These are phyloP conservation scores for Drosophila truncata DNA, from an alignment of 1,140 invertebrate species.

Conservation along the genomic window DNA sequence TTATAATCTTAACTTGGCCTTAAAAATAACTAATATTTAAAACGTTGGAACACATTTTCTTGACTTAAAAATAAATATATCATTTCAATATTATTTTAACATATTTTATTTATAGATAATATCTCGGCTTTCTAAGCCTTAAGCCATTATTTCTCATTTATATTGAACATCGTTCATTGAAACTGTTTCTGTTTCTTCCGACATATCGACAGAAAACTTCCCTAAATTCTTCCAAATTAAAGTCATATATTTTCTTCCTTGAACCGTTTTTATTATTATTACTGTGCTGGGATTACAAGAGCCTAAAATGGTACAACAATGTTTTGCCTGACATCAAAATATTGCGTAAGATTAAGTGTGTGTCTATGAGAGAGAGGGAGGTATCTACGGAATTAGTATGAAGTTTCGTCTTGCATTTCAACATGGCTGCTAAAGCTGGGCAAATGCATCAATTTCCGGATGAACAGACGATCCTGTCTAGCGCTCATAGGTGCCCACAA, in stretches of 20 bases:
- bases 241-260: background rate
- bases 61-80: too few relatives aligned
- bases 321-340: slow-evolving; percentile 39
- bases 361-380: background rate
- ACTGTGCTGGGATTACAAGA: slow-evolving; percentile 3
- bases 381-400: background rate
- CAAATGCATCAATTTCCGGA: slow-evolving; percentile 1
- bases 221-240: background rate
- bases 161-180: background rate
- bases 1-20: background rate
- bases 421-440: slow-evolving; percentile 6
- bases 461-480: background rate
- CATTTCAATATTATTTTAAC: too few relatives aligned
- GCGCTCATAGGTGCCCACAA: slow-evolving; percentile 87
- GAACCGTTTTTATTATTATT: slow-evolving; percentile 14
- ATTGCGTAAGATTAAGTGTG: slow-evolving; percentile 24
- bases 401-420: slow-evolving; percentile 5
- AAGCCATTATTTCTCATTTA: too few relatives aligned
- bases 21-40: background rate
- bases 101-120: too few relatives aligned
- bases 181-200: rapidly evolving
- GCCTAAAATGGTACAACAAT: slow-evolving; percentile 12
- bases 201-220: background rate
- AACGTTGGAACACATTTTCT: too few relatives aligned
- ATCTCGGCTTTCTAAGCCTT: too few relatives aligned